Evolutionary conservation across 2,888 invertebrate genomes (phyloP).

Genomic region (Criorhina ranunculi): DNA sequence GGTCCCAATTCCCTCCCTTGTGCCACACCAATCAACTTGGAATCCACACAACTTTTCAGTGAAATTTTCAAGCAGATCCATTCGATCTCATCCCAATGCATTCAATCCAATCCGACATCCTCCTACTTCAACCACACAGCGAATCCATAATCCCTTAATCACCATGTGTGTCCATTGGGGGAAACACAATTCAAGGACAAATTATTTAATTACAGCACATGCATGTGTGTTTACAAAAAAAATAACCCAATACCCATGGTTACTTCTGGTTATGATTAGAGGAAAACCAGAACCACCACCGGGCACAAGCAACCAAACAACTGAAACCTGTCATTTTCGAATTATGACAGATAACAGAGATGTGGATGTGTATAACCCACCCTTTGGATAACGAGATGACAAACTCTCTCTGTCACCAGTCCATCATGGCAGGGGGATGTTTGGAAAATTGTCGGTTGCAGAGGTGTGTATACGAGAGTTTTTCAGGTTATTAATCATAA

Average conservation of each 20-base stretch:
- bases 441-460: background rate
- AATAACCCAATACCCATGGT: conserved; percentile 27
- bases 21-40: background rate
- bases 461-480: conserved; percentile 9
- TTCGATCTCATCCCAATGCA: background rate
- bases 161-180: conserved; percentile 26
- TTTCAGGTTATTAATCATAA: conserved; percentile 51
- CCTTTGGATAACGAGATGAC: conserved; percentile 8
- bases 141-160: conserved; percentile 59
- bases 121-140: background rate
- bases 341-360: conserved; percentile 22
- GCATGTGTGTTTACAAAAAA: conserved; percentile 16
- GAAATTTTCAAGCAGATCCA: background rate
- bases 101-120: conserved; percentile 10
- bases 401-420: conserved; percentile 20
- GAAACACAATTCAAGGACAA: conserved; percentile 63
- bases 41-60: background rate
- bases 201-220: conserved; percentile 64
- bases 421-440: background rate
- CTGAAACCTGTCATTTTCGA: conserved; percentile 57
- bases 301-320: conserved; percentile 6
- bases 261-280: conserved; percentile 46
- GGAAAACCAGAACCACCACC: conserved; percentile 30
- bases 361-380: background rate
- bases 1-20: background rate